These are phyloP conservation scores for Nezara viridula DNA, from an alignment of 2,888 invertebrate genomes.

Conservation along the genomic window DNA sequence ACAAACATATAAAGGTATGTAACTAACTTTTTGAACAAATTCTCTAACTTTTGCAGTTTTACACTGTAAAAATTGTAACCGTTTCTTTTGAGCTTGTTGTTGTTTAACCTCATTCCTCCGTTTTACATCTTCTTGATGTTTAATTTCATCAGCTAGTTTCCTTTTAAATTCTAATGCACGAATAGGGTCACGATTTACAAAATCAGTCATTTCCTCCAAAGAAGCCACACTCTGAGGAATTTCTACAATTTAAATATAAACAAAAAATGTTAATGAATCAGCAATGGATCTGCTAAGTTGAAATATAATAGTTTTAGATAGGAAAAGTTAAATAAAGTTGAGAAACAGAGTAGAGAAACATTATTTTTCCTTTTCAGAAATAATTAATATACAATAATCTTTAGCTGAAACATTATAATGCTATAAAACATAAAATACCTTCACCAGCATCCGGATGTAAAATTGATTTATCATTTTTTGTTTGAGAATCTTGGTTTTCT, in stretches of 20 bases:
- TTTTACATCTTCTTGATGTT: constrained; percentile 72
- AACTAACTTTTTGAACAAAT: constrained; percentile 86
- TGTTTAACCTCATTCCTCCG: constrained; percentile 86
- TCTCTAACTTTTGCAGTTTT: constrained; percentile 88
- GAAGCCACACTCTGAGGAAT: constrained; percentile 87
- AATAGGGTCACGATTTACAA: constrained; percentile 91
- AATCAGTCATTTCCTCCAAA: constrained; percentile 81
- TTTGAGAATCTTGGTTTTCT: constrained; percentile 51
- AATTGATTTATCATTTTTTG: constrained; percentile 43
- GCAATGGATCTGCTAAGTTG: not conserved
- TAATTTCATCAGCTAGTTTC: constrained; percentile 91
- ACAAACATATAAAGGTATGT: not conserved
- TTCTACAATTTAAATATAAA: constrained; percentile 67
- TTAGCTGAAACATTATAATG: not conserved
- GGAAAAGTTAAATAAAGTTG: not conserved
- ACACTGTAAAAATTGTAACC: constrained; percentile 85
- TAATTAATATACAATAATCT: not conserved
- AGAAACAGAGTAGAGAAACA: too few relatives aligned
- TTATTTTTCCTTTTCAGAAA: not conserved
- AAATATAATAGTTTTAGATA: not conserved
- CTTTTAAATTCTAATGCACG: constrained; percentile 93
- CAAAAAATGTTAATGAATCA: not conserved
- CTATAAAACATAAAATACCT: not conserved
- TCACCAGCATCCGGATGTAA: constrained; percentile 50
- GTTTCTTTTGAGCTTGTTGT: constrained; percentile 88